These are phyloP conservation scores for Lasioglossum pauxillum DNA, from an alignment of 2,888 invertebrate genomes.

Conservation along the genomic window DNA sequence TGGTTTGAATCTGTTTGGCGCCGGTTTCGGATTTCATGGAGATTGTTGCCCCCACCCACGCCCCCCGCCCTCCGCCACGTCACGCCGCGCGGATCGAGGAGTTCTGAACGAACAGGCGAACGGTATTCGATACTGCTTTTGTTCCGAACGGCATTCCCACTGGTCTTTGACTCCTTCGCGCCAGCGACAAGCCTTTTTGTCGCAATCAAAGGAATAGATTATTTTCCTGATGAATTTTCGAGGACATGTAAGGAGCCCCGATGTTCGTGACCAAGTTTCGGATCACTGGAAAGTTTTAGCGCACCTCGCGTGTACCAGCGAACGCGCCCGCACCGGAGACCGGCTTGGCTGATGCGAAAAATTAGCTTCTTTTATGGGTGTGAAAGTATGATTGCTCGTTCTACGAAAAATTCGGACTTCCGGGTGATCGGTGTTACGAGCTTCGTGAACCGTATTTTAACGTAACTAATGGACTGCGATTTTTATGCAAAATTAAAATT, in stretches of 20 bases:
- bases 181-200: not conserved
- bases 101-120: not conserved
- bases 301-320: not conserved
- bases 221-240: not conserved
- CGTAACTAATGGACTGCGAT: not conserved
- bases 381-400: not conserved
- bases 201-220: not conserved
- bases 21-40: constrained; percentile 23
- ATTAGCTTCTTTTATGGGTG: not conserved
- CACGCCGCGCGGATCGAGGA: not conserved
- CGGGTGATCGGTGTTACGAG: not conserved
- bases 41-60: not conserved
- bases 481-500: not conserved
- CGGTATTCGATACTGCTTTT: constrained; percentile 4
- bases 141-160: not conserved
- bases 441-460: not conserved
- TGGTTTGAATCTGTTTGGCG: constrained; percentile 43
- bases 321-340: not conserved
- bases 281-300: not conserved
- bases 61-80: not conserved
- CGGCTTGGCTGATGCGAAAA: not conserved
- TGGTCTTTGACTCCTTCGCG: not conserved
- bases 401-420: not conserved
- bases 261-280: not conserved
- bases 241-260: not conserved